Percentiles rank a stretch among this genome's conserved stretches.
Conservation (phyloP, 2,797 vertebrate species). For the Silurus lanzhouensis region DNA sequence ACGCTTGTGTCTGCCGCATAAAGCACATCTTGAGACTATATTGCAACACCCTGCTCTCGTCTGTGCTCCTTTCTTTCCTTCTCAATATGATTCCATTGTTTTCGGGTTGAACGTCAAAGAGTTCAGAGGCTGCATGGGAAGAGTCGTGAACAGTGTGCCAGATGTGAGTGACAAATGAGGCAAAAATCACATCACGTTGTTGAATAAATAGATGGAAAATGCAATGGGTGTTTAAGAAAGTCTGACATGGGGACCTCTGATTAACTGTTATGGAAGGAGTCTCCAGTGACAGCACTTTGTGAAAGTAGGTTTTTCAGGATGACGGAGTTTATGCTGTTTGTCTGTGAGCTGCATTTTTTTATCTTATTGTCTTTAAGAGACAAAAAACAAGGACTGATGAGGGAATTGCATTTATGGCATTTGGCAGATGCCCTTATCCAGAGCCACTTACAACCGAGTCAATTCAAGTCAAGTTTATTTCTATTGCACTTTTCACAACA, state of each 20-base stretch:
- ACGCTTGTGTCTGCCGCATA: constrained; percentile 25
- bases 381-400: background rate
- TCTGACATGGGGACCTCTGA: background rate
- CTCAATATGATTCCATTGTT: constrained; percentile 2
- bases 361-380: background rate
- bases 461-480: too few species aligned
- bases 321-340: background rate
- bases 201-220: background rate
- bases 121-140: background rate
- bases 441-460: too few species aligned
- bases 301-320: background rate
- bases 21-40: constrained; percentile 41
- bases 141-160: background rate
- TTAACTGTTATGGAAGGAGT: background rate
- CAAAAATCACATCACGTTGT: background rate
- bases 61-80: constrained; percentile 5
- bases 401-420: too few species aligned
- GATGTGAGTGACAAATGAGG: background rate
- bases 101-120: background rate
- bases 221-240: background rate
- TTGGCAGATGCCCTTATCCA: too few species aligned
- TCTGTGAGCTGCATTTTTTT: background rate
- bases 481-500: too few species aligned
- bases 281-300: background rate
- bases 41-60: background rate